Conservation (phyloP, 2,888 invertebrate genomes). For the Mayetiola destructor region DNA sequence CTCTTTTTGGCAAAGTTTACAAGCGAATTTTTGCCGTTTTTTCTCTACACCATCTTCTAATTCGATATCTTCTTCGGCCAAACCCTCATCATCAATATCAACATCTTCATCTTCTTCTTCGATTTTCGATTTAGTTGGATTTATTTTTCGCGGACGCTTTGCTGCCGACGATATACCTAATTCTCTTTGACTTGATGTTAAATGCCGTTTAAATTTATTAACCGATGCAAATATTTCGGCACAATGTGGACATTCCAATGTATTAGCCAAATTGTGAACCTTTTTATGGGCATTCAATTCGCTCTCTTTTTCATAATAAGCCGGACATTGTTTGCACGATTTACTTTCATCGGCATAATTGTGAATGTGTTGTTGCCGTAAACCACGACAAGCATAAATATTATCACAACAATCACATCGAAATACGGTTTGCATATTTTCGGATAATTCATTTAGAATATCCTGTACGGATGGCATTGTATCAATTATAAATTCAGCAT, state of each 20-base stretch:
- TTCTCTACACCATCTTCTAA: background rate
- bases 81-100: background rate
- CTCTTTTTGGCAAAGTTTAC: conserved; percentile 2
- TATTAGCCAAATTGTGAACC: conserved; percentile 8
- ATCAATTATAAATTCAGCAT: conserved; percentile 2
- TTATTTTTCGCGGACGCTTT: background rate
- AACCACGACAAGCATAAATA: background rate
- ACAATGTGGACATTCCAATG: conserved; percentile 1
- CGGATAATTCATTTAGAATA: background rate
- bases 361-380: background rate
- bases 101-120: background rate
- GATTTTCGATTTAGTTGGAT: background rate
- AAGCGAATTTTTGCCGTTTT: conserved; percentile 1
- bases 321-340: conserved; percentile 1
- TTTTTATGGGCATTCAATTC: conserved; percentile 9
- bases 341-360: background rate
- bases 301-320: background rate
- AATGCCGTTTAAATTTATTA: conserved; percentile 1
- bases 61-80: background rate
- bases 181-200: background rate
- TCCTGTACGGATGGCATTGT: background rate
- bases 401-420: conserved; percentile 6
- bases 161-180: background rate
- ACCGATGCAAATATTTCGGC: background rate
- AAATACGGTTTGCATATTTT: background rate